Percentiles rank a stretch among this genome's conserved stretches.
These are phyloP conservation scores for Achatina immaculata DNA, from an alignment of 1,140 invertebrate genomes.

Conservation along the genomic window DNA sequence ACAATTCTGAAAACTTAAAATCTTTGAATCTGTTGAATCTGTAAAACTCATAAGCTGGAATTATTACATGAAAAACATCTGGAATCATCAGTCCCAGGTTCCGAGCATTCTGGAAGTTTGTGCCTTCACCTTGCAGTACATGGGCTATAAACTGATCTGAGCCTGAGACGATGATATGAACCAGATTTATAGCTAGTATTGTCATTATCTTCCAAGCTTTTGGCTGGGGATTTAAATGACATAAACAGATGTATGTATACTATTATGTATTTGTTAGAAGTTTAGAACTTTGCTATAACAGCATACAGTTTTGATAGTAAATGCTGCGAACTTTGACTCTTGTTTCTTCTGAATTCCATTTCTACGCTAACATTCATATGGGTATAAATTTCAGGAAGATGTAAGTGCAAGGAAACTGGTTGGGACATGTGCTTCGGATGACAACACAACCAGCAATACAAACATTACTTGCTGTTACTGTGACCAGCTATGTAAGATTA, in stretches of 20 bases:
- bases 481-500: no score
- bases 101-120: slow-evolving; percentile 75
- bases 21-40: slow-evolving; percentile 52
- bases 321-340: no score
- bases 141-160: slow-evolving; percentile 84
- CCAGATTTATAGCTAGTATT: slow-evolving; percentile 78
- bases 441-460: no score
- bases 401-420: no score
- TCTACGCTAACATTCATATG: no score
- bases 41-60: slow-evolving; percentile 74
- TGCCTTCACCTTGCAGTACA: slow-evolving; percentile 80
- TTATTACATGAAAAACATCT: slow-evolving; percentile 78
- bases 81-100: slow-evolving; percentile 84
- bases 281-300: no score
- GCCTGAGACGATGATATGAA: slow-evolving; percentile 81
- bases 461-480: no score
- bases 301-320: no score
- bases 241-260: background rate
- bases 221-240: background rate
- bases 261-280: no score
- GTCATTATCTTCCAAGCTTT: slow-evolving; percentile 75
- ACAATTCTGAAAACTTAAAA: slow-evolving; percentile 51
- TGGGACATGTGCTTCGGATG: no score
- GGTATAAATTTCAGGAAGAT: no score
- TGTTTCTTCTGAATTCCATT: no score